phyloP scores from a whole-genome alignment of 2,797 vertebrate species.

The Hydrocynus forskahlii region DNA sequence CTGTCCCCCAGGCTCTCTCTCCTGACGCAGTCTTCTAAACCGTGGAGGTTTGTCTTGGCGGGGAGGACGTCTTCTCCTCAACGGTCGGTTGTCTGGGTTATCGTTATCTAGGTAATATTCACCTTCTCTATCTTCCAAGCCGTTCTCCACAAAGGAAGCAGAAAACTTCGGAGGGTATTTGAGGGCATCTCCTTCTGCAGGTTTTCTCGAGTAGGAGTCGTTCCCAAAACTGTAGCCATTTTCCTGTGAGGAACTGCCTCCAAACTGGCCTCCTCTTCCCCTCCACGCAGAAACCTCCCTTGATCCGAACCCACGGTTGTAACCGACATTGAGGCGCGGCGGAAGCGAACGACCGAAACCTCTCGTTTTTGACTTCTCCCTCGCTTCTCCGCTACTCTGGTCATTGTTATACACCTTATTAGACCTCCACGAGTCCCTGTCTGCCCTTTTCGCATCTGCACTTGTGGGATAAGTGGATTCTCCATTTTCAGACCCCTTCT shows the following conservation, averaged over 20 bases:
- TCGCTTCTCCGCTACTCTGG: slow-evolving; percentile 75
- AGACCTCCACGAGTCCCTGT: slow-evolving; percentile 93
- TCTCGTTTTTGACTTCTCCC: slow-evolving; percentile 82
- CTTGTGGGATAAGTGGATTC: slow-evolving; percentile 75
- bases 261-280: slow-evolving; percentile 77
- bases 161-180: slow-evolving; percentile 84
- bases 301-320: slow-evolving; percentile 81
- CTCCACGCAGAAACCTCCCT: slow-evolving; percentile 89
- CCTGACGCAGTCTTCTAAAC: slow-evolving; percentile 92
- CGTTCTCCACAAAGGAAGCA: slow-evolving; percentile 80
- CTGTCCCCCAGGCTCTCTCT: slow-evolving; percentile 82
- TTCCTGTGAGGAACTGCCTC: slow-evolving; percentile 81
- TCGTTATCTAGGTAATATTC: slow-evolving; percentile 86
- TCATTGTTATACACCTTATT: slow-evolving; percentile 91
- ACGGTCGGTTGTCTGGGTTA: slow-evolving; percentile 85
- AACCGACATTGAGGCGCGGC: slow-evolving; percentile 87
- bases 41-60: slow-evolving; percentile 98
- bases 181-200: slow-evolving; percentile 80
- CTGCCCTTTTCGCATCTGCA: slow-evolving; percentile 81
- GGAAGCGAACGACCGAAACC: slow-evolving; percentile 88
- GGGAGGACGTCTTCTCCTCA: slow-evolving; percentile 89
- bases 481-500: slow-evolving; percentile 87
- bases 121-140: slow-evolving; percentile 83
- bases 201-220: slow-evolving; percentile 81
- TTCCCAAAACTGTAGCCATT: slow-evolving; percentile 78